These are phyloP conservation scores for Myotis yumanensis DNA, from an alignment of 2,113 vertebrate species.

Conservation along the genomic window DNA sequence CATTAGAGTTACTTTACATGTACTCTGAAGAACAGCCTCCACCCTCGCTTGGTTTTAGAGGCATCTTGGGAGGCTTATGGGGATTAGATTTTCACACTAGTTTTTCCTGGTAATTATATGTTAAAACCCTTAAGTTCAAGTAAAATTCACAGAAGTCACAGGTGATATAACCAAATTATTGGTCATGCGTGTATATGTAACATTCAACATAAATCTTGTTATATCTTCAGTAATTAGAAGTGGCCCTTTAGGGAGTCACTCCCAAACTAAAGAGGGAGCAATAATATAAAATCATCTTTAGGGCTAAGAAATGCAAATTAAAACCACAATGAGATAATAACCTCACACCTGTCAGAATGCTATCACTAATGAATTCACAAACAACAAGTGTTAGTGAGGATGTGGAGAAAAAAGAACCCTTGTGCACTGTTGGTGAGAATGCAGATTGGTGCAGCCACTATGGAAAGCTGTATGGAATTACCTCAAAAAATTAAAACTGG, in stretches of 20 bases:
- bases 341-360: neutral
- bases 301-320: neutral
- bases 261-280: conserved; percentile 34
- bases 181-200: conserved; percentile 56
- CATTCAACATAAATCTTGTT: conserved; percentile 59
- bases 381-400: neutral
- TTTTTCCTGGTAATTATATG: conserved; percentile 72
- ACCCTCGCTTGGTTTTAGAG: neutral
- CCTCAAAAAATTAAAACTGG: neutral
- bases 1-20: conserved; percentile 38
- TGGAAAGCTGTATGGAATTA: neutral
- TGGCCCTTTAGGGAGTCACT: conserved; percentile 46
- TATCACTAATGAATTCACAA: neutral
- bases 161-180: conserved; percentile 71
- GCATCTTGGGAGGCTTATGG: conserved; percentile 38
- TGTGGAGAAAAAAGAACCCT: neutral
- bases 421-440: neutral
- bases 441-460: neutral
- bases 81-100: conserved; percentile 66
- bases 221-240: conserved; percentile 65
- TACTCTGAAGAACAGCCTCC: neutral
- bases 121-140: conserved; percentile 76
- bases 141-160: conserved; percentile 72
- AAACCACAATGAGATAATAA: neutral
- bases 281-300: conserved; percentile 34